phyloP scores from a whole-genome alignment of 2,797 vertebrate species.

The Astyanax mexicanus region DNA sequence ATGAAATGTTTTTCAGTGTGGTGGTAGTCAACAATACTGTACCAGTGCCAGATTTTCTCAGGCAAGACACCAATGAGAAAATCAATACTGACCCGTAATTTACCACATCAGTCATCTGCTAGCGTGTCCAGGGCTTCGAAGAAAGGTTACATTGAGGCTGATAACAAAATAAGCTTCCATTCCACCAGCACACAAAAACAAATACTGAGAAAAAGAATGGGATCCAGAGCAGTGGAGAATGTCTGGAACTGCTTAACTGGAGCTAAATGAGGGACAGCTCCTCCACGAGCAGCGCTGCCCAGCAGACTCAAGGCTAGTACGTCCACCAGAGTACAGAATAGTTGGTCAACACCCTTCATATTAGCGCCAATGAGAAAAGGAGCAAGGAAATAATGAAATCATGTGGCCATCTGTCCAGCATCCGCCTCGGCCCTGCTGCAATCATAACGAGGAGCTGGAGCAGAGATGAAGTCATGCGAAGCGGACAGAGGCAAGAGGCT shows the following conservation, averaged over 20 bases:
- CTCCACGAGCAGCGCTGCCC: conserved; percentile 15
- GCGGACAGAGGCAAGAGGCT: conserved; percentile 23
- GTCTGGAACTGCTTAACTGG: conserved; percentile 44
- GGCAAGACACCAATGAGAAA: conserved; percentile 27
- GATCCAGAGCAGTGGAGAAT: conserved; percentile 31
- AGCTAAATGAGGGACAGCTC: conserved; percentile 33
- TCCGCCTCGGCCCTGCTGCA: conserved; percentile 42
- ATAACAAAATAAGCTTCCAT: conserved; percentile 13
- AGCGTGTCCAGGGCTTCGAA: neutral
- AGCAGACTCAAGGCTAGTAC: neutral
- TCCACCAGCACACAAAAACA: conserved; percentile 11
- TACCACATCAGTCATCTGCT: conserved; percentile 26
- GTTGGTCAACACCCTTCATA: conserved; percentile 41
- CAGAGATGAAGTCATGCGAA: conserved; percentile 44
- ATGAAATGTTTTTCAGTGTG: neutral
- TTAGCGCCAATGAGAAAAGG: conserved; percentile 47
- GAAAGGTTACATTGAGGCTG: conserved; percentile 17
- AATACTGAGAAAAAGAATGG: conserved; percentile 35
- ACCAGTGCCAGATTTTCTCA: neutral
- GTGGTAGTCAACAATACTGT: neutral
- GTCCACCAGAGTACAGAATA: conserved; percentile 18
- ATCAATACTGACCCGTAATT: conserved; percentile 30
- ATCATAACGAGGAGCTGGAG: conserved; percentile 29
- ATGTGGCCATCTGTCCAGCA: conserved; percentile 55
- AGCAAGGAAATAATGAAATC: conserved; percentile 57